These are phyloP conservation scores for Gonioctena quinquepunctata DNA, from an alignment of 1,140 invertebrate species.

Conservation along the genomic window DNA sequence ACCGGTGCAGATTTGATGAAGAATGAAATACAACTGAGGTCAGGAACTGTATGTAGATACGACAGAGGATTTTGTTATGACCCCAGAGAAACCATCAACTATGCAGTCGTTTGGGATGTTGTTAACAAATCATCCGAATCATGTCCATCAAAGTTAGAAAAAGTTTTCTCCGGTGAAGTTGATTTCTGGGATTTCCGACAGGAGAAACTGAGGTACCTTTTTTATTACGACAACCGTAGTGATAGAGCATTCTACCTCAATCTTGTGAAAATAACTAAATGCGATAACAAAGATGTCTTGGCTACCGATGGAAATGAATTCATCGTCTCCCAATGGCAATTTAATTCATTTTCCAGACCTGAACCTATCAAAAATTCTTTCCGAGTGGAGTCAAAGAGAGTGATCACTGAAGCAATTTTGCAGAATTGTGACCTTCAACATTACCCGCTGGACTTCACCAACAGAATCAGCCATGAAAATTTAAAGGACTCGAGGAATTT, in stretches of 20 bases:
- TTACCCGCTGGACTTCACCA: neutral
- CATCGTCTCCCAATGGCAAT: neutral
- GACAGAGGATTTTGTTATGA: constrained; percentile 11
- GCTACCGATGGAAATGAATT: neutral
- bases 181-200: neutral
- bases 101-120: constrained; percentile 3
- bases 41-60: neutral
- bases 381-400: neutral
- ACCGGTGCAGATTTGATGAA: neutral
- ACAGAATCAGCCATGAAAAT: neutral
- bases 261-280: neutral
- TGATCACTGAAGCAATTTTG: neutral
- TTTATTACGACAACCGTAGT: neutral
- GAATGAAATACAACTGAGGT: neutral
- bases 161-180: neutral
- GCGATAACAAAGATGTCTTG: neutral
- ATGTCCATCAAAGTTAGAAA: neutral
- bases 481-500: neutral
- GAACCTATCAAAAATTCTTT: neutral
- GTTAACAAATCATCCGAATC: neutral
- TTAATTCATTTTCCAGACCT: neutral
- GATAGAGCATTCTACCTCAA: neutral
- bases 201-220: neutral
- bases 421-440: neutral
- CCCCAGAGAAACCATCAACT: neutral